Evolutionary conservation across 2,113 vertebrate species (phyloP).

Genomic region (Anhinga rufa): DNA sequence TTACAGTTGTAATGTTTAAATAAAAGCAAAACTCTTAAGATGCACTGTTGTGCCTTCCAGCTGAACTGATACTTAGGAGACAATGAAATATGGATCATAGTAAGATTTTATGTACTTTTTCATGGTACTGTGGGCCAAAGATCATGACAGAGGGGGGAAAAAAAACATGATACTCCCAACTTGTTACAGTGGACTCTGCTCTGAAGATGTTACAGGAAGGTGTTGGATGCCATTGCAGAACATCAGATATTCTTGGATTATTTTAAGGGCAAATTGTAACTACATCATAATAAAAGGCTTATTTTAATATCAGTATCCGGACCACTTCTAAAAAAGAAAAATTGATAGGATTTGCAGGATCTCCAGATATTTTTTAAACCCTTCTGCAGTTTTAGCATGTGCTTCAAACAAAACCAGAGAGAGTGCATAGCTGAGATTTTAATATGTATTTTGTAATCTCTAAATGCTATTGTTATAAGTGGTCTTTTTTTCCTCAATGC

Average conservation of each 20-base stretch:
- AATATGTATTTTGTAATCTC: neutral
- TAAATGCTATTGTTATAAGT: neutral
- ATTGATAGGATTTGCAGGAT: neutral
- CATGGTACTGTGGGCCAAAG: neutral
- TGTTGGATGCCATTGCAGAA: neutral
- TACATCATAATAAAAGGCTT: neutral
- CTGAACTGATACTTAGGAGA: neutral
- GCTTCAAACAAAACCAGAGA: neutral
- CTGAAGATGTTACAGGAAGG: neutral
- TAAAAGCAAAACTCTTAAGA: neutral
- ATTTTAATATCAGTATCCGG: neutral
- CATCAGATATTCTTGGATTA: neutral
- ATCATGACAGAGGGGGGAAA: fast-evolving
- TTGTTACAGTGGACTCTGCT: neutral
- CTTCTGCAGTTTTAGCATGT: neutral
- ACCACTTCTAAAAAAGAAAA: neutral
- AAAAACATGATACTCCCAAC: fast-evolving
- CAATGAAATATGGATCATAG: neutral
- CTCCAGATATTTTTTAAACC: neutral
- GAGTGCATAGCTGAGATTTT: neutral
- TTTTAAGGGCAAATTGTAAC: neutral
- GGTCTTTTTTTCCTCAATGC: neutral
- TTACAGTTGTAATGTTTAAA: neutral
- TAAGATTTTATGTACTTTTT: neutral
- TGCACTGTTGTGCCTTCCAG: neutral